Evolutionary conservation across 1,140 invertebrate species (phyloP).

Genomic region (Drepana arcuata): DNA sequence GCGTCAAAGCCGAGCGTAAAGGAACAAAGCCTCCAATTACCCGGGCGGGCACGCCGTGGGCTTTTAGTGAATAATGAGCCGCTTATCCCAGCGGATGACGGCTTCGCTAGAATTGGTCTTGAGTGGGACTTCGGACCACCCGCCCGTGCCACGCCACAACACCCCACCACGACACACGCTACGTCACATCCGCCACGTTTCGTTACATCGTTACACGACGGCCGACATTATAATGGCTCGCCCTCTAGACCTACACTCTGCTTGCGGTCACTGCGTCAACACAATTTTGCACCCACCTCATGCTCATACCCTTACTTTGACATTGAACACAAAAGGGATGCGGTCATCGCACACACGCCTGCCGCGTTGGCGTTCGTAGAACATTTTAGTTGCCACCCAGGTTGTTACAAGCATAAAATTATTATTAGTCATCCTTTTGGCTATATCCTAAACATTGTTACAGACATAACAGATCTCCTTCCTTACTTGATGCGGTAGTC

Average conservation of each 20-base stretch:
- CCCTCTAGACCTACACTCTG: too few species aligned
- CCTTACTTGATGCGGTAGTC: too few species aligned
- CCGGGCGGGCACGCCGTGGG: slow-evolving; percentile 58
- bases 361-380: slow-evolving; percentile 8
- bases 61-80: slow-evolving; percentile 70
- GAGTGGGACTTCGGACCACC: slow-evolving; percentile 49
- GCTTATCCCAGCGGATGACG: slow-evolving; percentile 54
- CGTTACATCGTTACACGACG: slow-evolving; percentile 2
- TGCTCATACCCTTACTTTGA: slow-evolving; percentile 42
- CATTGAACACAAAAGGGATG: slow-evolving; percentile 47
- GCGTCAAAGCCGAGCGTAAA: slow-evolving; percentile 49
- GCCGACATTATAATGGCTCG: too few species aligned
- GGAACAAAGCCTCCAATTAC: slow-evolving; percentile 67
- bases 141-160: slow-evolving; percentile 11
- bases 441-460: too few species aligned
- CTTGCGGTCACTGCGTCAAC: slow-evolving; percentile 47
- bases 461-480: too few species aligned
- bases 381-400: too few species aligned
- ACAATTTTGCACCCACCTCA: slow-evolving; percentile 37
- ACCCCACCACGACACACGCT: neutral
- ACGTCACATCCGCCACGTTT: neutral
- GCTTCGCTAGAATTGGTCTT: slow-evolving; percentile 53
- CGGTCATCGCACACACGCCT: slow-evolving; percentile 36
- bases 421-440: too few species aligned
- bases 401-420: too few species aligned